A percentile compares a stretch with the other conserved stretches of the same genome.
phyloP scores from a whole-genome alignment of 2,888 invertebrate species.

The Rhogogaster chlorosoma region DNA sequence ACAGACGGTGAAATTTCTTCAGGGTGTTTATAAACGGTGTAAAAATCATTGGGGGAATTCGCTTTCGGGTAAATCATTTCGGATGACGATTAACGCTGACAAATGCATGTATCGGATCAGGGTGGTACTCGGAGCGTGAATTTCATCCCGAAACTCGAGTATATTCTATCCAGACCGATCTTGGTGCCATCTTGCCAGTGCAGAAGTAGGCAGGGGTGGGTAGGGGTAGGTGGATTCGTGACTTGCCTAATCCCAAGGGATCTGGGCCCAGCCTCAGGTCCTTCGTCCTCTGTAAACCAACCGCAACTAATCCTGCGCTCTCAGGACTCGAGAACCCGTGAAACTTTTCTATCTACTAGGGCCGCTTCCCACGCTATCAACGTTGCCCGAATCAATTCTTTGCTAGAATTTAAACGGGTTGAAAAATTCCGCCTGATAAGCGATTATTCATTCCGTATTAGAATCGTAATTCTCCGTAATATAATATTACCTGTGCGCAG shows the following conservation, averaged over 20 bases:
- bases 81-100: background rate
- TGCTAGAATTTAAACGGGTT: background rate
- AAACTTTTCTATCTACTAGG: conserved; percentile 4
- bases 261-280: conserved; percentile 18
- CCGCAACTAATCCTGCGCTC: conserved; percentile 45
- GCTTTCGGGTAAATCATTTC: too few species aligned
- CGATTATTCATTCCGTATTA: too few species aligned
- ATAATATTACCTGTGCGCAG: too few species aligned
- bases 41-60: too few species aligned
- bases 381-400: background rate
- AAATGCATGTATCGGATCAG: background rate
- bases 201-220: background rate
- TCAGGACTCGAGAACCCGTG: conserved; percentile 44
- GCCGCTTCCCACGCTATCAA: background rate
- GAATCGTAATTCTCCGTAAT: too few species aligned
- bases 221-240: conserved; percentile 15
- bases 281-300: conserved; percentile 46
- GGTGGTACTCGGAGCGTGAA: background rate
- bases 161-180: conserved; percentile 2
- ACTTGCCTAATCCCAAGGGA: conserved; percentile 38
- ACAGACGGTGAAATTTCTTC: background rate
- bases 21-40: background rate
- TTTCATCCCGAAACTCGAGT: background rate
- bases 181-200: conserved; percentile 22
- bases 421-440: background rate